Conservation (phyloP, 2,888 invertebrate genomes). For the Temnothorax ravouxi region DNA sequence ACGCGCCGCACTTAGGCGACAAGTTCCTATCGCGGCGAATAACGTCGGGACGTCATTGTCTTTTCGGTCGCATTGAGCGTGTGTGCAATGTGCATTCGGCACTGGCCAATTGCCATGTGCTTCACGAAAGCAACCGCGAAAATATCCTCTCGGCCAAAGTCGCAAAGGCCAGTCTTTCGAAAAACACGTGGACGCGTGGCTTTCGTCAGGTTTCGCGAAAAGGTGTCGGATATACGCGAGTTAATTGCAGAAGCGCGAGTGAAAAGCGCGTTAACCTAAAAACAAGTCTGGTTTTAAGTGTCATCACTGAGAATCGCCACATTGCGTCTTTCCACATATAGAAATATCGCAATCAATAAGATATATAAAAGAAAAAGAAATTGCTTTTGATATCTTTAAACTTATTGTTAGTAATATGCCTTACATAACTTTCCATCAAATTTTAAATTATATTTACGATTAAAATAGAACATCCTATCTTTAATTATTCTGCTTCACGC, state of each 20-base stretch:
- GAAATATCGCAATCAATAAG: background rate
- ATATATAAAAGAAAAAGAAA: background rate
- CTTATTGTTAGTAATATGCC: background rate
- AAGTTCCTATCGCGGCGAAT: slow-evolving; percentile 35
- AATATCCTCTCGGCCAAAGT: slow-evolving; percentile 78
- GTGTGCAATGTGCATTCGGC: slow-evolving; percentile 63
- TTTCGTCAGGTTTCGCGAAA: slow-evolving; percentile 24
- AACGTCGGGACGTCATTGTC: slow-evolving; percentile 45
- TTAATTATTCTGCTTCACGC: background rate
- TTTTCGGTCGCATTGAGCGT: slow-evolving; percentile 54
- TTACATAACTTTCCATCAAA: background rate
- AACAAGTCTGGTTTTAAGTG: background rate
- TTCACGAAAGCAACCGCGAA: slow-evolving; percentile 70
- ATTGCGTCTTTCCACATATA: background rate
- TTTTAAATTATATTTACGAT: background rate
- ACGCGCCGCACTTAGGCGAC: slow-evolving; percentile 18
- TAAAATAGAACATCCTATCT: background rate
- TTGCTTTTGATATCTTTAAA: background rate
- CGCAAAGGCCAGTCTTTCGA: slow-evolving; percentile 72
- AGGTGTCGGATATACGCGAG: slow-evolving; percentile 5
- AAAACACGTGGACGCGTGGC: slow-evolving; percentile 57
- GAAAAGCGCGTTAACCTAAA: slow-evolving; percentile 10
- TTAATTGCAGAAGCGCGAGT: background rate
- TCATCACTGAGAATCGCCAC: background rate
- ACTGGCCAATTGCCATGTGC: slow-evolving; percentile 75